Conservation (phyloP, 2,113 vertebrate species). For the Calyptomena viridis region DNA sequence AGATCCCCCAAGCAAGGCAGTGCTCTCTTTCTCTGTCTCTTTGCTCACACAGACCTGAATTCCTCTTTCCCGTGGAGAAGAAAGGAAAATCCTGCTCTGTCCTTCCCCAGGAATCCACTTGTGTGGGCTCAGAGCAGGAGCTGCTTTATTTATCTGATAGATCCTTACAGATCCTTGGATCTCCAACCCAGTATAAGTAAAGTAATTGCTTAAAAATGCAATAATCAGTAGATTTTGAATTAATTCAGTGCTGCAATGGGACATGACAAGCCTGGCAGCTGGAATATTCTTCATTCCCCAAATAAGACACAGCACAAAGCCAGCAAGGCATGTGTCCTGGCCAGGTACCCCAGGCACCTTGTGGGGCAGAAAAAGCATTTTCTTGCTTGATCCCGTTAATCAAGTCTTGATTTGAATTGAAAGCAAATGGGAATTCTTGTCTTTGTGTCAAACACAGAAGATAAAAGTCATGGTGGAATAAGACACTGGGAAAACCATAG, state of each 20-base stretch:
- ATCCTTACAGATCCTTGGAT: background rate
- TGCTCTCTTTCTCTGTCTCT: background rate
- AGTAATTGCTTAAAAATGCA: background rate
- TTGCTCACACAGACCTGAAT: background rate
- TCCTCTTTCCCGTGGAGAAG: background rate
- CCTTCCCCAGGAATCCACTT: background rate
- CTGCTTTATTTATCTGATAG: background rate
- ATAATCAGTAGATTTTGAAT: background rate
- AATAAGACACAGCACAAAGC: background rate
- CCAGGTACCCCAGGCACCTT: background rate
- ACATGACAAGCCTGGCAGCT: background rate
- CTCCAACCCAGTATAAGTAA: background rate
- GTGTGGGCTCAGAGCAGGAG: background rate
- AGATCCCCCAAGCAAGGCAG: background rate
- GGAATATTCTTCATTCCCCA: background rate
- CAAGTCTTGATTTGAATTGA: background rate
- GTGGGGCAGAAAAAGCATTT: background rate
- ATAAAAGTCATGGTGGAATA: background rate
- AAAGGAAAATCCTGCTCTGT: background rate
- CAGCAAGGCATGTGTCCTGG: background rate
- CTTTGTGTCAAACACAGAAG: background rate
- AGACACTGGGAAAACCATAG: background rate
- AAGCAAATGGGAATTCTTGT: background rate
- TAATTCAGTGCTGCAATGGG: background rate
- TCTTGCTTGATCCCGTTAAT: background rate